Conservation (phyloP, 2,113 vertebrate species). For the Scortum barcoo region DNA sequence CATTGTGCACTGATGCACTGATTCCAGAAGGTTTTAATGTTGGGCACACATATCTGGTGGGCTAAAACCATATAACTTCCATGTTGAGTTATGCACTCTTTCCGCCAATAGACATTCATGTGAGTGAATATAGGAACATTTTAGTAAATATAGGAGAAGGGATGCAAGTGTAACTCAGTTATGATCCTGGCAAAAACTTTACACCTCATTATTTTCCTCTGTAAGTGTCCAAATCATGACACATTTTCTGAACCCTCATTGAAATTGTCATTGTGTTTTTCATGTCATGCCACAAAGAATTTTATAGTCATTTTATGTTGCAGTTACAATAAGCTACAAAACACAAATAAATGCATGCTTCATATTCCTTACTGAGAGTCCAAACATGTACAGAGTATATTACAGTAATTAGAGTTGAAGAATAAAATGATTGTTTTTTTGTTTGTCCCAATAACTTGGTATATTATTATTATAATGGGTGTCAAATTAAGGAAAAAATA, state of each 20-base stretch:
- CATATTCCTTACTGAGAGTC: background rate
- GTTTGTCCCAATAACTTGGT: background rate
- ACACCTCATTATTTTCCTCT: background rate
- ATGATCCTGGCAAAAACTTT: constrained; percentile 10
- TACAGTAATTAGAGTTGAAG: background rate
- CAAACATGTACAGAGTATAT: background rate
- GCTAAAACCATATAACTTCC: background rate
- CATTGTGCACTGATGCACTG: background rate
- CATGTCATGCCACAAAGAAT: background rate
- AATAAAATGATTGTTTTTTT: background rate
- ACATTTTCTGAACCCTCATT: background rate
- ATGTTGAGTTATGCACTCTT: constrained; percentile 10
- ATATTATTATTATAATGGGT: background rate
- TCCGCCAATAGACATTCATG: constrained; percentile 21
- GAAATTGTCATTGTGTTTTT: background rate
- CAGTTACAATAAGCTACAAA: background rate
- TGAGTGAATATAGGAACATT: background rate
- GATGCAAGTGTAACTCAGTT: background rate
- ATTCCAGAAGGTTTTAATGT: constrained; percentile 23
- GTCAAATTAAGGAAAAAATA: too few species aligned
- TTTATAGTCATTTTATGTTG: background rate
- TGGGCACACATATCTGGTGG: background rate
- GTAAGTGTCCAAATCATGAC: background rate
- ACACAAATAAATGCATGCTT: background rate
- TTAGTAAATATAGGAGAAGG: background rate